Evolutionary conservation across 2,113 vertebrate species (phyloP), one percentile per base, ranked within the genome.

Genomic region (Ictidomys tridecemlineatus): DNA sequence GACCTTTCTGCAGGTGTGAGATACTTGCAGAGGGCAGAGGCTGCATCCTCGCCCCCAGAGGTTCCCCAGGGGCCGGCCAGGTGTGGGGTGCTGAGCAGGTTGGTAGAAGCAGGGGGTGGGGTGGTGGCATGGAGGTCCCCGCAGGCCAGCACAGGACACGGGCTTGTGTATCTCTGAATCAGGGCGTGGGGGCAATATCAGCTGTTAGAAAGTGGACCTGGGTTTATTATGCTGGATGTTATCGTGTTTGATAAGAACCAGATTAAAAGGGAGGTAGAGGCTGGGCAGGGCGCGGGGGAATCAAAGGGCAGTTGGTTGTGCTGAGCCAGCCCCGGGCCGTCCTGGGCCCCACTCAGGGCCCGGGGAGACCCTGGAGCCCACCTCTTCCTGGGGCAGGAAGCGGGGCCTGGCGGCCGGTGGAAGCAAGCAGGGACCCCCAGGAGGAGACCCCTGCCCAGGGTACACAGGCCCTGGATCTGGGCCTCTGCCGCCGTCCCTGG

Each of bases 181-280:
- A 98, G 98, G 99, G 98, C 17, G 98, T 98, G 98, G 98, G 97
- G 95, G 98, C 97, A 98, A 98, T 42, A 42, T 98, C 98, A 98
- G 98, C 98, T 98, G 98, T 96, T 97, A 98, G 98, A 98, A 98
- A 98, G 98, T 98, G 98, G 98, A 98, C 98, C 98, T 96, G 34
- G 83, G 97, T 98, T 98, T 98, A 97, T 98, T 98, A 93, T 85
- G 97, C 96, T 97, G 97, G 98, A 98, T 94, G 98, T 99, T 99
- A 99, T 99, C 98, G 94, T 93, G 87, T 95, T 98, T 91, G 98
- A 99, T 99, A 99, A 99, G 98, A 89, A 58, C 79, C 17, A 97
- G 82, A 97, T 96, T 98, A 98, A 95, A 98, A 98, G 97, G 97
- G 97, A 98, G 70, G 91, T 84, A 85, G 89, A 93, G 16, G 94